Percentiles rank a stretch among this genome's conserved stretches.
These are phyloP conservation scores for Nemapogon koenigi DNA, from an alignment of 2,888 invertebrate genomes.

Conservation along the genomic window DNA sequence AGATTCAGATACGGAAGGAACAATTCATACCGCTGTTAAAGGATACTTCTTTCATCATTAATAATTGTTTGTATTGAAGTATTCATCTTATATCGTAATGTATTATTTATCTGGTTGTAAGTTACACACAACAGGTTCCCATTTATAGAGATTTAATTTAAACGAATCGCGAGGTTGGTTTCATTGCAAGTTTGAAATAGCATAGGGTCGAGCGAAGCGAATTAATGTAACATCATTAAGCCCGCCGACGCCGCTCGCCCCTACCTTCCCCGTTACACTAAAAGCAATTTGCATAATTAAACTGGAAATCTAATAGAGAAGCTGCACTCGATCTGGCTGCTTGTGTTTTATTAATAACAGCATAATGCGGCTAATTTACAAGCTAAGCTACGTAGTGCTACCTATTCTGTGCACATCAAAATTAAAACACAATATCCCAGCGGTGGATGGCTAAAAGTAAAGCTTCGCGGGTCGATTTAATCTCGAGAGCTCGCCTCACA, in stretches of 20 bases:
- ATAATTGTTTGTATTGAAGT: too few relatives aligned
- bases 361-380: slow-evolving; percentile 5
- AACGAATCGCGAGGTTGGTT: slow-evolving; percentile 1
- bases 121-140: too few relatives aligned
- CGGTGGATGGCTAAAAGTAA: slow-evolving; percentile 6
- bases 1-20: too few relatives aligned
- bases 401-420: slow-evolving; percentile 3
- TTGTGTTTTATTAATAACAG: slow-evolving; percentile 5
- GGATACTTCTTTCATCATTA: too few relatives aligned
- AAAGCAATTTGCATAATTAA: slow-evolving; percentile 21
- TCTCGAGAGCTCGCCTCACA: slow-evolving; percentile 7
- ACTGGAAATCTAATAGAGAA: slow-evolving; percentile 18
- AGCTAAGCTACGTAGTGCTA: slow-evolving; percentile 1
- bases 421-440: slow-evolving; percentile 5
- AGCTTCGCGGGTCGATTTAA: slow-evolving; percentile 6
- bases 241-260: slow-evolving; percentile 3
- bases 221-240: slow-evolving; percentile 11
- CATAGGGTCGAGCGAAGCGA: slow-evolving; percentile 7
- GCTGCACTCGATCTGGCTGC: slow-evolving; percentile 11
- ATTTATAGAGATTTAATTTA: too few relatives aligned
- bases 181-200: slow-evolving; percentile 5
- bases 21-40: too few relatives aligned
- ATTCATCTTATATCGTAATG: too few relatives aligned
- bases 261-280: slow-evolving; percentile 14
- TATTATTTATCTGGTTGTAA: too few relatives aligned